phyloP scores from a whole-genome alignment of 2,797 vertebrate species.

The Prionace glauca region DNA sequence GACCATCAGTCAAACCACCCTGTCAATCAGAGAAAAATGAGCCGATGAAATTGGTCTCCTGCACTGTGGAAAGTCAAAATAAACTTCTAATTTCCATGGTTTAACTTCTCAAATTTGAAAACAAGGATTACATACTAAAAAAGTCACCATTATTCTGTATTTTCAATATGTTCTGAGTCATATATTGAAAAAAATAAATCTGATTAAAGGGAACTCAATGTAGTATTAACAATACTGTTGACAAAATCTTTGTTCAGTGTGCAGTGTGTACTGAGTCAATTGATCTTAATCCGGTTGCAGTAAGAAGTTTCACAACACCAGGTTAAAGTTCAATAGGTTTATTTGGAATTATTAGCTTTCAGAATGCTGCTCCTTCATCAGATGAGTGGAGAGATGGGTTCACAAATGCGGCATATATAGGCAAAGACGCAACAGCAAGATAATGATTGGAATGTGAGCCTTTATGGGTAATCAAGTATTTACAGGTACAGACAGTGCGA shows the following conservation, averaged over 20 bases:
- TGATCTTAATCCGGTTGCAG: not conserved
- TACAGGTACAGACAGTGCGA: no score
- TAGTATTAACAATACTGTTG: not conserved
- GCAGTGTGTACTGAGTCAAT: not conserved
- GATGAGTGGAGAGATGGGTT: no score
- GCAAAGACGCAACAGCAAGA: no score
- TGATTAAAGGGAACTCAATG: not conserved
- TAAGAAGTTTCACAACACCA: no score
- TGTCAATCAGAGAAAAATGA: slow-evolving; percentile 48
- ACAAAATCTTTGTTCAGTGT: not conserved
- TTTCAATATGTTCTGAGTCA: not conserved
- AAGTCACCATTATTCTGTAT: not conserved
- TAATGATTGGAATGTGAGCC: no score
- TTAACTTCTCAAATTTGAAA: not conserved
- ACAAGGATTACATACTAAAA: no score
- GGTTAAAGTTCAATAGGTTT: no score
- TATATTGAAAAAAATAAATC: not conserved
- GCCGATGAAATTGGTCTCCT: not conserved
- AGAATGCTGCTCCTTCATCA: no score
- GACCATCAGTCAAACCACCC: slow-evolving; percentile 75
- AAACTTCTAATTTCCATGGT: not conserved
- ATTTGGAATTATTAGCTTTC: no score
- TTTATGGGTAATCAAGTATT: no score
- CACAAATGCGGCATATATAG: no score
- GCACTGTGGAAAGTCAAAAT: not conserved